Base-by-base conservation (phyloP, 2,113 vertebrate species). In the Oreochromis aureus region DNA sequence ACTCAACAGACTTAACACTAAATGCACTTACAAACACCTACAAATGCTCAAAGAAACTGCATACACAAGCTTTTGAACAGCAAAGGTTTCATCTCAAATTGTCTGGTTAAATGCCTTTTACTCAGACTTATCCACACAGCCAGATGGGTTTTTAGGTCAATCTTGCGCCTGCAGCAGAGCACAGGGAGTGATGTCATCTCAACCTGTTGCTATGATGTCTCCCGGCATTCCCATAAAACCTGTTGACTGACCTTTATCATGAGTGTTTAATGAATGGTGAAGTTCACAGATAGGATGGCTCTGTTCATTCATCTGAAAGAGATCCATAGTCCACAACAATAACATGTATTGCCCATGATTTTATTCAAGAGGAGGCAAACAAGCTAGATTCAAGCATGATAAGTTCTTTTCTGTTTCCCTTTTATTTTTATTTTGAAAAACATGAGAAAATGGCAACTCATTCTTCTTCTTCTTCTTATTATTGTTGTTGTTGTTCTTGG, bases 61-160 rank as follows among this genome's bases (percentile, higher is more conserved):
- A 80, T 30, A 81, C 13, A 83, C 34, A 79, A 27, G 19, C 82
- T 56, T 54, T 66, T 44, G 73, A 24, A 56, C 32, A 44, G 80
- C 55, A 91, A 89, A 84, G 53, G 13, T 82, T 90, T 53, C 54
- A 55, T 73, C 85, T 83, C 7, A 91, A 88, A 85, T 86, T 44
- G 71, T 80, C 48, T 69, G 63, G 36, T 78, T 89, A 91, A 89
- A 88, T 86, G 59, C 76, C 36, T 89, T 91, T 89, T 81, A 76
- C 39, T 79, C 59, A 91, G 69, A 90, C 11, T 80, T 12, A 81
- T 36, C 54, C 61, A 87, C 82, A 69, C 66, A 84, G 63, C 85
- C 89, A 92, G 88, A 91, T 91, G 84, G 88, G 48, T 78, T 92
- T 91, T 87, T 84, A 86, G 92, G 91, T 92, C 84, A 91, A 36